Percentiles rank a stretch among this genome's conserved stretches.
Evolutionary conservation across 64 coral and sea anemone genomes (phyloP).

Genomic region (Montipora foliosa): DNA sequence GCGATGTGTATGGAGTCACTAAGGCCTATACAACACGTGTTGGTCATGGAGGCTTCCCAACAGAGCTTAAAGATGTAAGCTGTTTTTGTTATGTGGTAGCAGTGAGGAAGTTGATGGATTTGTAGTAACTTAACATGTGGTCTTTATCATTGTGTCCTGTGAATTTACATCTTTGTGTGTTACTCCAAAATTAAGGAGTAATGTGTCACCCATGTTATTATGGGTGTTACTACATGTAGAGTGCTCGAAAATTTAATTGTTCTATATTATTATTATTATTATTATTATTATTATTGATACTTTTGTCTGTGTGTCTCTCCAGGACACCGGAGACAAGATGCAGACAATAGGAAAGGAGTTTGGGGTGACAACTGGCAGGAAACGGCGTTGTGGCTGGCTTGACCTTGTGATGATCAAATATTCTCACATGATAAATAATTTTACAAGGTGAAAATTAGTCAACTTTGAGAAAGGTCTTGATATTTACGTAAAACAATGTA

Average conservation of each 20-base stretch:
- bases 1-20: conserved; percentile 85
- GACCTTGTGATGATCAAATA: conserved; percentile 94
- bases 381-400: conserved; percentile 96
- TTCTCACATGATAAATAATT: conserved; percentile 96
- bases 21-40: conserved; percentile 98
- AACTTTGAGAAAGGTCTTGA: no score
- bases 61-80: conserved; percentile 88
- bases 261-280: no score
- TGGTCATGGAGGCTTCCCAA: conserved; percentile 91
- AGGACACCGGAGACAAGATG: conserved; percentile 88
- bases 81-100: neutral
- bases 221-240: no score
- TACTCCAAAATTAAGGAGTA: no score
- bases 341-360: conserved; percentile 87
- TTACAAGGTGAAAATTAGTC: conserved; percentile 78
- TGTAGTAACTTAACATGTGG: no score
- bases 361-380: conserved; percentile 94
- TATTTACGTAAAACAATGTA: no score
- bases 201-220: no score
- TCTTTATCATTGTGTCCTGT: no score
- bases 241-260: no score
- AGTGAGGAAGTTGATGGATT: neutral
- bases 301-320: neutral
- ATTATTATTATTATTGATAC: neutral
- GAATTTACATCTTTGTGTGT: no score